Conservation (phyloP, 2,113 vertebrate species). For the Gavia stellata region DNA sequence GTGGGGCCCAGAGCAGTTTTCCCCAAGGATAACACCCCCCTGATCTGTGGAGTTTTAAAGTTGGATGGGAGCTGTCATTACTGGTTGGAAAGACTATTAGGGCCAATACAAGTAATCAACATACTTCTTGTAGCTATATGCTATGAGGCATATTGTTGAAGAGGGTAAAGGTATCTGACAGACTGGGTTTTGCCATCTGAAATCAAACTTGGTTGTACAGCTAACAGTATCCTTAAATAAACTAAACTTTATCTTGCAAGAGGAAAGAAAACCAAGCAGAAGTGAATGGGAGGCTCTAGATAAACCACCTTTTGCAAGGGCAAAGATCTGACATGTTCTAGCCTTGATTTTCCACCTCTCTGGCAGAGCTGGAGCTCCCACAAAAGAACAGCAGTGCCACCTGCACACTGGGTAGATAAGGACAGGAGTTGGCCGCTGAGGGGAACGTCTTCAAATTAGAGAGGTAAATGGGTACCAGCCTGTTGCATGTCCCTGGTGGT, state of each 20-base stretch:
- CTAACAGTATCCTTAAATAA: neutral
- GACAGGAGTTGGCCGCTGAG: neutral
- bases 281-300: neutral
- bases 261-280: neutral
- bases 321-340: neutral
- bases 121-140: neutral
- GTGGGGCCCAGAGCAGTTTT: neutral
- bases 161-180: neutral
- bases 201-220: neutral
- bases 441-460: neutral
- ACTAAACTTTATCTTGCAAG: neutral
- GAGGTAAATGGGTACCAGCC: neutral
- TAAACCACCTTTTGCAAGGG: neutral
- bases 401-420: neutral
- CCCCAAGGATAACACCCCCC: neutral
- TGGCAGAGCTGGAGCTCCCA: neutral
- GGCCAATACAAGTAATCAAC: neutral
- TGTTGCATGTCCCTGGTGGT: neutral
- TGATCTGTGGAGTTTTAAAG: neutral
- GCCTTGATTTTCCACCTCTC: neutral
- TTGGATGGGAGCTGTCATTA: neutral
- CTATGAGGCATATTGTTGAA: neutral
- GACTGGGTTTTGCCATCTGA: neutral
- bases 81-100: neutral
- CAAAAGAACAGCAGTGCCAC: neutral